These are phyloP conservation scores for Ptychochromis oligacanthus DNA, from an alignment of 2,113 vertebrate genomes.

Conservation along the genomic window DNA sequence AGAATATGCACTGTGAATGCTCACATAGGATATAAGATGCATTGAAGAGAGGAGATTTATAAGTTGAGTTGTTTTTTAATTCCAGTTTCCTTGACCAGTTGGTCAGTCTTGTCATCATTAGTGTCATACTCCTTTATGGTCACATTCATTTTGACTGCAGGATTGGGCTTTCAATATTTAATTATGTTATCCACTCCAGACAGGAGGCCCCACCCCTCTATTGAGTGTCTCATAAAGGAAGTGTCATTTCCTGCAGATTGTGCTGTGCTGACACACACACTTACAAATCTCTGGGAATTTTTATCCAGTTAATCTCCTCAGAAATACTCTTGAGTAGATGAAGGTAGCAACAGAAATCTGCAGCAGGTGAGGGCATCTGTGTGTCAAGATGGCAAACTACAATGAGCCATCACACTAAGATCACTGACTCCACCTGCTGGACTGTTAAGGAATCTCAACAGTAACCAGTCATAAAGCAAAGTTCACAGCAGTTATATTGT, in stretches of 20 bases:
- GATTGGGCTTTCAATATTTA: constrained; percentile 32
- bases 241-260: constrained; percentile 55
- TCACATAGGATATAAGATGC: not conserved
- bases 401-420: not conserved
- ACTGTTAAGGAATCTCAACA: not conserved
- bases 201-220: constrained; percentile 18
- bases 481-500: not conserved
- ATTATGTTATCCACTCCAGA: constrained; percentile 51
- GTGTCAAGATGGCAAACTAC: not conserved
- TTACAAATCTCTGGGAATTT: constrained; percentile 22
- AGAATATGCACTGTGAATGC: not conserved
- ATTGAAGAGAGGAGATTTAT: not conserved
- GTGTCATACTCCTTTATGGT: not conserved
- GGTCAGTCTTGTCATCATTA: not conserved
- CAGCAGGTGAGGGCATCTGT: not conserved
- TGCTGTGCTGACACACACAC: not conserved
- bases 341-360: constrained; percentile 13
- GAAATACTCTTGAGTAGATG: constrained; percentile 27
- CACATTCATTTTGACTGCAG: not conserved
- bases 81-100: not conserved
- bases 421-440: constrained; percentile 60
- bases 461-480: not conserved
- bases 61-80: not conserved
- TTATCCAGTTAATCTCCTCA: constrained; percentile 41
- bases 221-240: constrained; percentile 50